Evolutionary conservation across 2,888 invertebrate genomes (phyloP), one percentile per base, ranked within the genome.

Genomic region (Automeris io): DNA sequence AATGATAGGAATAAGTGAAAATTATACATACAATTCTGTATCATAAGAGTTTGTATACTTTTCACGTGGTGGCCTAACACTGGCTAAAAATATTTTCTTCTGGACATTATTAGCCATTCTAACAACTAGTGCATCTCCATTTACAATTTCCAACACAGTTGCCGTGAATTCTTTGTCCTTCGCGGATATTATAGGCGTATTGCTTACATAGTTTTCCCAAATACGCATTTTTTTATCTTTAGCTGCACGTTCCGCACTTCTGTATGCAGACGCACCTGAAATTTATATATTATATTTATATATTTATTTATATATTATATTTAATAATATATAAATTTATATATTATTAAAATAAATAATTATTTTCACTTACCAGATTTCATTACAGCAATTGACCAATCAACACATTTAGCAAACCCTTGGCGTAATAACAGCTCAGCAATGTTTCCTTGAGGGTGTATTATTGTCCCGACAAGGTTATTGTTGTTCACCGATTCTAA

Each of bases 1-100:
- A 37, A 18, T 9, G 9, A 11, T 13, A 12, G 4, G n/a, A 29
- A 12, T 9, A 35, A 35, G n/a, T 13, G 29, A 21, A 39, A 36
- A 16, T 5, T 22, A 5, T 12, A 19, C 5, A 7, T 31, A 29
- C n/a, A 26, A 33, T 2, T 29, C 16, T 18, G 5, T 8, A 11
- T 21, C 6, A 16, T 24, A 19, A 25, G 13, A 33, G 32, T 16
- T 6, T 7, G 43, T 69, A 64, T 69, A 88, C 88, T 83, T 87
- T 70, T 92, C 95, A 76, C 95, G 92, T 23, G 98, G 99, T 35
- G 98, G 95, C 54, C 98, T 91, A 65, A 99, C 94, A 70, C 98
- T 97, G 19, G 99, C 95, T 45, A 99, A 88, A 86, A 98, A 99
- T 32, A 99, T 92, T 80, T 99, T 99, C 75, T 95, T 95, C 26